phyloP scores from a whole-genome alignment of 2,888 invertebrate species.

The Osmoderma eremita region DNA sequence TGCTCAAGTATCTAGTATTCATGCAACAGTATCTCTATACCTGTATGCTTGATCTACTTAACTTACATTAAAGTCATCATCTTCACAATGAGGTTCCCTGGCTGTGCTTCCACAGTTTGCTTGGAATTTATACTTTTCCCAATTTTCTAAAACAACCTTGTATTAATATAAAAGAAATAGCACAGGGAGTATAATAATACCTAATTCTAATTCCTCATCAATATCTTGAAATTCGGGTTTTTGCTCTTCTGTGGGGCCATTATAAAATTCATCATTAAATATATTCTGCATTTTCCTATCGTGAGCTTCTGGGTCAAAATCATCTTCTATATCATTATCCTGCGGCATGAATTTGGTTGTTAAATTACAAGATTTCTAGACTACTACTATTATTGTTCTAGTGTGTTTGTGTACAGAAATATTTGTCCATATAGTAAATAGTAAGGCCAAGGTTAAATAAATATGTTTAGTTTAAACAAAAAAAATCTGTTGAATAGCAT shows the following conservation, averaged over 20 bases:
- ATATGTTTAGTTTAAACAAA: too few relatives aligned
- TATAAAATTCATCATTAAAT: constrained; percentile 89
- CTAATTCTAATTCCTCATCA: constrained; percentile 76
- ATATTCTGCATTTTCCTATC: constrained; percentile 87
- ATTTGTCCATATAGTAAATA: too few relatives aligned
- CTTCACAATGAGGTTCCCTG: constrained; percentile 76
- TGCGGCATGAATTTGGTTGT: constrained; percentile 52
- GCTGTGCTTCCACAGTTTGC: constrained; percentile 53
- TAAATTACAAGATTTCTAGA: too few relatives aligned
- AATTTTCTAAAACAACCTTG: constrained; percentile 67
- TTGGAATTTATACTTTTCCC: constrained; percentile 72
- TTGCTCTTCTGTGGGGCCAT: constrained; percentile 72
- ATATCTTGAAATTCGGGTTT: constrained; percentile 90
- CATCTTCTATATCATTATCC: constrained; percentile 85
- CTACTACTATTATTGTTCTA: too few relatives aligned
- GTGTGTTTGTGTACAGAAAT: too few relatives aligned
- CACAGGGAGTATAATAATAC: constrained; percentile 44
- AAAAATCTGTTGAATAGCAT: too few relatives aligned
- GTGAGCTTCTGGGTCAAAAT: constrained; percentile 90
- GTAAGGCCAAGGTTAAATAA: too few relatives aligned
- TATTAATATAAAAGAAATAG: not conserved
- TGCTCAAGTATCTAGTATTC: too few relatives aligned
- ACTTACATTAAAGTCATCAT: constrained; percentile 81
- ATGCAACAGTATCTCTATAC: too few relatives aligned
- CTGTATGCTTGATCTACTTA: not conserved